Conservation (phyloP, 2,113 vertebrate genomes). For the Danionella cerebrum region DNA sequence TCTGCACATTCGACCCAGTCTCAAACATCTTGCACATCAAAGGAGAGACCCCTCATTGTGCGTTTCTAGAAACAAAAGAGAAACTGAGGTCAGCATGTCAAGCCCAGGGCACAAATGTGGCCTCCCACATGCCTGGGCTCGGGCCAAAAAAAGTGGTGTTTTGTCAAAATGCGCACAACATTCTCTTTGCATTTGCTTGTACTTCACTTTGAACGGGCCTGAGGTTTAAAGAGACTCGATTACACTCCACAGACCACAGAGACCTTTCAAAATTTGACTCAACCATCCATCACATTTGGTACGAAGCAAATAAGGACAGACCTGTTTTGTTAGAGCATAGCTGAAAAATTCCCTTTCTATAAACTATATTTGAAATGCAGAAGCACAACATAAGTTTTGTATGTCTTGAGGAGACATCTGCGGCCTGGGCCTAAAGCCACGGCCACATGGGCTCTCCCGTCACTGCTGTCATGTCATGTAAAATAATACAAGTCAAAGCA, state of each 20-base stretch:
- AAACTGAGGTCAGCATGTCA: constrained; percentile 46
- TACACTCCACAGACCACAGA: background rate
- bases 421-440: background rate
- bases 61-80: constrained; percentile 44
- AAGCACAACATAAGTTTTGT: constrained; percentile 28
- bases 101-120: constrained; percentile 30
- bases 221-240: background rate
- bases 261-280: constrained; percentile 8
- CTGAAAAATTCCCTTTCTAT: background rate
- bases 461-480: background rate
- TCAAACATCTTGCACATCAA: constrained; percentile 57
- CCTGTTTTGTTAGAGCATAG: background rate
- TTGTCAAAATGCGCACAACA: background rate
- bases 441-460: background rate
- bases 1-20: constrained; percentile 33
- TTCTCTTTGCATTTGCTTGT: background rate
- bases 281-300: background rate
- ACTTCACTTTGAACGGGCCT: background rate
- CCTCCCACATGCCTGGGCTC: constrained; percentile 38
- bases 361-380: background rate
- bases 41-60: constrained; percentile 43
- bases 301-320: constrained; percentile 16
- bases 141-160: background rate
- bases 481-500: constrained; percentile 1
- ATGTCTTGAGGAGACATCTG: constrained; percentile 20